Evolutionary conservation across 2,797 vertebrate species (phyloP), one percentile per base, ranked within the genome.

Genomic region (Syndactyla subalaris): DNA sequence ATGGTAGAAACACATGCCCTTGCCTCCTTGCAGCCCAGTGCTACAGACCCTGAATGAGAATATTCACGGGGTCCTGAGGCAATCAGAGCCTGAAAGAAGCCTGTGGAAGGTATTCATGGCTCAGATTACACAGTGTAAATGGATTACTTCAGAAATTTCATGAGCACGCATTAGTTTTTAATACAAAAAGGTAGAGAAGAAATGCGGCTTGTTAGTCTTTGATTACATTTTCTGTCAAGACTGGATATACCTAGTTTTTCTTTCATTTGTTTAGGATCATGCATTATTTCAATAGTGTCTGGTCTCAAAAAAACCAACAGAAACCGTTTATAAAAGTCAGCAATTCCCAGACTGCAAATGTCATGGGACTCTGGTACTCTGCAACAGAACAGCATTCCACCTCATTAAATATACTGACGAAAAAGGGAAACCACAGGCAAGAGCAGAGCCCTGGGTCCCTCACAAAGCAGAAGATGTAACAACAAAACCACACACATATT

Each of bases 271-370:
- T 95, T 58, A 75, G 12, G 23, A 34, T 43, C 9, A 13, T 55
- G n/a, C 16, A 34, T 51, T 88, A 39, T 89, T 92, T 89, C 65
- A 68, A 52, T 7, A 80, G 22, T 18, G 26, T 70, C 43, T 12
- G 6, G 18, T 78, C 27, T 73, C 70, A 70, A 84, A 88, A 94
- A 70, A 8, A 7, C 32, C 43, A 75, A 30, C 29, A 89, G 62
- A 89, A 94, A 66, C 15, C 15, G 30, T 51, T 85, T 83, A 51
- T 48, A 62, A 91, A 91, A 88, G 32, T 4, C 27, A 93, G 41
- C 15, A 88, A 75, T 62, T 92, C 65, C 72, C 85, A 78, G 72
- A 51, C 24, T 55, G n/a, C 17, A 86, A 62, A 39, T 81, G n/a
- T 34, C 38, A 23, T 11, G 70, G 72, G 87, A 88, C 36, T 83